phyloP scores from a whole-genome alignment of 2,113 vertebrate species.

The Ia io region DNA sequence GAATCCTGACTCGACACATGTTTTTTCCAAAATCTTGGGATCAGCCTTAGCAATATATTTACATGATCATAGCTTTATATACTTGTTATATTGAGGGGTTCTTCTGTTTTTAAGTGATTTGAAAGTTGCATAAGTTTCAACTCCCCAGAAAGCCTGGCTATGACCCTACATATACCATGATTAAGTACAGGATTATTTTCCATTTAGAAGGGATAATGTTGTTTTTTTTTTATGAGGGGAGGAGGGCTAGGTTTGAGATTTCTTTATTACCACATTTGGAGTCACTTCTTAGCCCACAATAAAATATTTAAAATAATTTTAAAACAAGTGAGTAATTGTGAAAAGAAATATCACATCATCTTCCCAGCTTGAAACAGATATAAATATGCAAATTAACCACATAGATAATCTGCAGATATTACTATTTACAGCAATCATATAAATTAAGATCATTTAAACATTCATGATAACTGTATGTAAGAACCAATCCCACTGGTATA shows the following conservation, averaged over 20 bases:
- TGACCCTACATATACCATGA: background rate
- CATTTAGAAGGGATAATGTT: background rate
- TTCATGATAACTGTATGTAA: background rate
- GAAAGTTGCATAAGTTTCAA: background rate
- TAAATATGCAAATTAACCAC: conserved; percentile 50
- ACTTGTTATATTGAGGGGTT: background rate
- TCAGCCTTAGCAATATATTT: background rate
- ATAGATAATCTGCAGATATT: conserved; percentile 21
- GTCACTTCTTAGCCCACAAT: background rate
- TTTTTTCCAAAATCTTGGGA: background rate
- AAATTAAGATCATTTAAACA: conserved; percentile 40
- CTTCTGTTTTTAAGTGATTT: background rate
- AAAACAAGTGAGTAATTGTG: background rate
- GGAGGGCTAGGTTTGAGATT: background rate
- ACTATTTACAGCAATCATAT: background rate
- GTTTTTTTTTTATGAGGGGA: background rate
- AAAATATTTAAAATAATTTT: conserved; percentile 33
- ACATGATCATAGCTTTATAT: background rate
- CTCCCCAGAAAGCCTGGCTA: background rate
- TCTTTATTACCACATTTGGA: background rate
- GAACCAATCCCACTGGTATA: background rate
- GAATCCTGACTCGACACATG: background rate
- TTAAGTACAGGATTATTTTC: background rate
- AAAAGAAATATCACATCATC: conserved; percentile 19
- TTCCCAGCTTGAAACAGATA: conserved; percentile 14